These are phyloP conservation scores for Saturnia pavonia DNA, from an alignment of 2,888 invertebrate genomes.

Conservation along the genomic window DNA sequence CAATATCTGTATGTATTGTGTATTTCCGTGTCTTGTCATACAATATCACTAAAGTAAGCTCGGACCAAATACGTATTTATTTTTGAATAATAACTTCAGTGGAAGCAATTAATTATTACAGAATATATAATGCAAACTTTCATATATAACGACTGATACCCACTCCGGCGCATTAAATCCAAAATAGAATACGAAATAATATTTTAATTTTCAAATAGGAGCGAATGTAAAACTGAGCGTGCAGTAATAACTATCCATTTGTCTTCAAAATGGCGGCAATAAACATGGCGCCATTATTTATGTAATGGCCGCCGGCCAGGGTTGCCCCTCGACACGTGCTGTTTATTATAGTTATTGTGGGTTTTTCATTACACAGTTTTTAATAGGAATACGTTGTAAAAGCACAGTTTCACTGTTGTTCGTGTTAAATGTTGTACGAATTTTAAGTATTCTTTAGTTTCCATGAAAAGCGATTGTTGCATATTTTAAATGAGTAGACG, in stretches of 20 bases:
- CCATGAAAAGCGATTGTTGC: slow-evolving; percentile 17
- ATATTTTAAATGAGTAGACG: neutral
- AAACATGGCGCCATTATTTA: slow-evolving; percentile 81
- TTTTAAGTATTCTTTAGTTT: slow-evolving; percentile 18
- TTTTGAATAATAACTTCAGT: neutral
- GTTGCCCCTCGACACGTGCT: slow-evolving; percentile 74
- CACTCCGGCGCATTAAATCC: slow-evolving; percentile 69
- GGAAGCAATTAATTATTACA: neutral
- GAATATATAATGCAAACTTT: neutral
- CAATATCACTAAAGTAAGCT: no score
- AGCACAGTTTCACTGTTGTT: neutral
- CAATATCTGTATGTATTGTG: no score
- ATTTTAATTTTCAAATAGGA: slow-evolving; percentile 78
- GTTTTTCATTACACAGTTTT: slow-evolving; percentile 69
- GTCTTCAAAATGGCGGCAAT: slow-evolving; percentile 81
- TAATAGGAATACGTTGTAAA: slow-evolving; percentile 44
- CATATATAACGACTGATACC: neutral
- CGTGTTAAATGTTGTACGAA: slow-evolving; percentile 7
- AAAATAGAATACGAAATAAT: slow-evolving; percentile 75
- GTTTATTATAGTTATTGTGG: slow-evolving; percentile 73
- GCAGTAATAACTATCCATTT: slow-evolving; percentile 81
- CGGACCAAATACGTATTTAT: neutral
- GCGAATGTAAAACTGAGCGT: slow-evolving; percentile 78
- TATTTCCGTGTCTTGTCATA: no score
- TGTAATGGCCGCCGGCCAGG: slow-evolving; percentile 77